Percentiles rank a stretch among this genome's conserved stretches.
Evolutionary conservation across 2,113 vertebrate genomes (phyloP).

Genomic region (Grammomys surdaster): DNA sequence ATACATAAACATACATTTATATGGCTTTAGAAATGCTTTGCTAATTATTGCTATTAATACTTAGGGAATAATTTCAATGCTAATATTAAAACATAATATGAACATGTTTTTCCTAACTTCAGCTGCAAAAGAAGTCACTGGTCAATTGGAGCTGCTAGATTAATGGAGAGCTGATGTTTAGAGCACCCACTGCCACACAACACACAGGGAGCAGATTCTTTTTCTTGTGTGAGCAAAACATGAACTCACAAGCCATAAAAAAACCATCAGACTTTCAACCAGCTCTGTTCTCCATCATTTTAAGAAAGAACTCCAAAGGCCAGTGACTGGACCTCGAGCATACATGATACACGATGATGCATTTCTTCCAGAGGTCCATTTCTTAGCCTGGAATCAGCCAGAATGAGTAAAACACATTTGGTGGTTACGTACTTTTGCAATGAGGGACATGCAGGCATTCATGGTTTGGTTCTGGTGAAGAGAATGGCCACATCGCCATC

Average conservation of each 20-base stretch:
- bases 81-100: background rate
- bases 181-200: constrained; percentile 73
- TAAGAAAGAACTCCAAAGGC: background rate
- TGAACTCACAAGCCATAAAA: background rate
- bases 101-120: constrained; percentile 73
- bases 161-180: constrained; percentile 78
- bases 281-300: background rate
- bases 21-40: constrained; percentile 57
- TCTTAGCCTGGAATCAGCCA: constrained; percentile 47
- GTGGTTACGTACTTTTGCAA: background rate
- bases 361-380: constrained; percentile 45
- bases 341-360: constrained; percentile 37
- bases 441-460: background rate
- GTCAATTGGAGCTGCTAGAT: constrained; percentile 78
- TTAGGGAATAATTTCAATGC: constrained; percentile 61
- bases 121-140: constrained; percentile 80
- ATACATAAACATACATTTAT: background rate
- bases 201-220: constrained; percentile 75
- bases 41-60: background rate
- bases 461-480: constrained; percentile 17
- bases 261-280: constrained; percentile 22
- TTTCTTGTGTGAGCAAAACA: constrained; percentile 67
- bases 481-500: background rate
- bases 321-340: constrained; percentile 22
- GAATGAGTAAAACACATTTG: constrained; percentile 24